These are phyloP conservation scores for Siniperca obscura DNA, from an alignment of 2,797 vertebrate genomes.

Conservation along the genomic window DNA sequence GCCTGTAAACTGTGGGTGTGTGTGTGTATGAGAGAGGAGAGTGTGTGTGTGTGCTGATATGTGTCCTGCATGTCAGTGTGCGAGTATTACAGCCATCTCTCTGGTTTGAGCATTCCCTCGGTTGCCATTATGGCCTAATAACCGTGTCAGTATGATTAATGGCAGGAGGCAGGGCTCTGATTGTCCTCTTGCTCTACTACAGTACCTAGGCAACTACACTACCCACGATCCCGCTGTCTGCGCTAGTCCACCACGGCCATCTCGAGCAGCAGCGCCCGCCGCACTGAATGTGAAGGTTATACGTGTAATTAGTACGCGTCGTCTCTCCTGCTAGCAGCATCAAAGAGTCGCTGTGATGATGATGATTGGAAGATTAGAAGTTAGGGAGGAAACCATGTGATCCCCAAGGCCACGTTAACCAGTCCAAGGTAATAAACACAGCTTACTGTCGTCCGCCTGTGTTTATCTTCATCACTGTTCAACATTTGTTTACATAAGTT, in stretches of 20 bases:
- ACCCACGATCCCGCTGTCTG: constrained; percentile 57
- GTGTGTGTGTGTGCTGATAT: constrained; percentile 41
- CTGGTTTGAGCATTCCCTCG: constrained; percentile 75
- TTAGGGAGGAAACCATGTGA: constrained; percentile 22
- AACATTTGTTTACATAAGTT: neutral
- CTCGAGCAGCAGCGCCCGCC: neutral
- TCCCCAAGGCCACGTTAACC: constrained; percentile 40
- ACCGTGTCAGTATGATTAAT: constrained; percentile 80
- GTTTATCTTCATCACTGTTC: neutral
- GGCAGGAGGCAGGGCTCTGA: constrained; percentile 59
- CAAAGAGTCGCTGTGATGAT: constrained; percentile 27
- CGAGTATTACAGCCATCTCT: constrained; percentile 75
- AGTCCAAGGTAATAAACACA: constrained; percentile 38
- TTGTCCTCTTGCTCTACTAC: constrained; percentile 67
- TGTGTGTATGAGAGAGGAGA: neutral
- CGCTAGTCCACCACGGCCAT: neutral
- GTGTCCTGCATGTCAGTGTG: constrained; percentile 54
- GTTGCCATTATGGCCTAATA: constrained; percentile 80
- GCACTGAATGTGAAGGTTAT: constrained; percentile 50
- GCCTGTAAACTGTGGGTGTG: constrained; percentile 37
- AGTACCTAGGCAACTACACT: constrained; percentile 62
- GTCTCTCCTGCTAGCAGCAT: constrained; percentile 31
- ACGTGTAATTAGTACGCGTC: constrained; percentile 12
- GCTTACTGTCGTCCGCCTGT: neutral
- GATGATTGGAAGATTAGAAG: constrained; percentile 45